phyloP scores from a whole-genome alignment of 2,797 vertebrate species.

The Poecilia gillii region DNA sequence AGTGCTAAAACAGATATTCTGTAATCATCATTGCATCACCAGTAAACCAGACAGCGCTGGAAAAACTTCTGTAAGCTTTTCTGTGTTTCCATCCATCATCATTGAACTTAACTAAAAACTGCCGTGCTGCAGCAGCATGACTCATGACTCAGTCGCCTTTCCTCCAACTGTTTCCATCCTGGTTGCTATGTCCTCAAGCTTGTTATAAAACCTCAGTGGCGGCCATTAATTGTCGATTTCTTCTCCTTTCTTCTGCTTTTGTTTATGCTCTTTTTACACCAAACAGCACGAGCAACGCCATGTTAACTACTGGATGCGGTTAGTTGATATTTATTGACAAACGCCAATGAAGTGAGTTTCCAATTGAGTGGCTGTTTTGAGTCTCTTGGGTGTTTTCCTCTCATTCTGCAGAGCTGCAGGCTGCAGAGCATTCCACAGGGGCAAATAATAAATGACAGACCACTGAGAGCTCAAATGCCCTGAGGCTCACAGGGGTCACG shows the following conservation, averaged over 20 bases:
- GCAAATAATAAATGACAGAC: slow-evolving; percentile 60
- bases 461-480: slow-evolving; percentile 20
- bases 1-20: not conserved
- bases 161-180: slow-evolving; percentile 61
- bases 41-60: slow-evolving; percentile 12
- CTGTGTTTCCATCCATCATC: not conserved
- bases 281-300: slow-evolving; percentile 23
- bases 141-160: slow-evolving; percentile 22
- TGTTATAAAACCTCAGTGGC: slow-evolving; percentile 37
- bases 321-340: not conserved
- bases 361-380: slow-evolving; percentile 2
- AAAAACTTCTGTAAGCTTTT: slow-evolving; percentile 20
- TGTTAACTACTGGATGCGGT: not conserved
- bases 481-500: slow-evolving; percentile 27
- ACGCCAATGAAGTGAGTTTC: not conserved
- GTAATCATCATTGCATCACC: too few species aligned
- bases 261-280: not conserved
- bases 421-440: slow-evolving; percentile 41
- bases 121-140: slow-evolving; percentile 26
- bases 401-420: slow-evolving; percentile 10
- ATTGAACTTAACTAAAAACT: slow-evolving; percentile 21
- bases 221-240: slow-evolving; percentile 22
- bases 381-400: slow-evolving; percentile 1
- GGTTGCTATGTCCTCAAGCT: slow-evolving; percentile 29
- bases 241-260: slow-evolving; percentile 13